These are phyloP conservation scores for Halesus radiatus DNA, from an alignment of 1,140 invertebrate species.

Conservation along the genomic window DNA sequence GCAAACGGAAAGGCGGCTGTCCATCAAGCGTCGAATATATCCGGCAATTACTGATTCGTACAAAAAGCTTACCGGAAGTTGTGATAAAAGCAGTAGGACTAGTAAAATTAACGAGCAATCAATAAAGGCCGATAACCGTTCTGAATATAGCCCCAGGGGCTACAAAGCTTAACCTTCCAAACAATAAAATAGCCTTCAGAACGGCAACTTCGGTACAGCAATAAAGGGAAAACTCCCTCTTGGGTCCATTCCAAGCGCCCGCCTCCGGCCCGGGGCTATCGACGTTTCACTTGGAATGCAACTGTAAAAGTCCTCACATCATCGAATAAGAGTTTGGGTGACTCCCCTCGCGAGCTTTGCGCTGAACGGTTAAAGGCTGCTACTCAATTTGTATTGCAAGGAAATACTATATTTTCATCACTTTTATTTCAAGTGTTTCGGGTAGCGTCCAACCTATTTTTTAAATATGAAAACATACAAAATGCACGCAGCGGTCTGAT, in stretches of 20 bases:
- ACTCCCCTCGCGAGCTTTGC: neutral
- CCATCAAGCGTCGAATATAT: too few relatives aligned
- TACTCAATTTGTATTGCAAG: neutral
- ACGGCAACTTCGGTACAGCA: constrained; percentile 23
- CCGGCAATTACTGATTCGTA: too few relatives aligned
- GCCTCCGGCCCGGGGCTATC: neutral
- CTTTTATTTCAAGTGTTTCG: too few relatives aligned
- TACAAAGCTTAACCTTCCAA: constrained; percentile 29
- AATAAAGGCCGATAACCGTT: constrained; percentile 35
- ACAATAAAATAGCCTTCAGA: constrained; percentile 44
- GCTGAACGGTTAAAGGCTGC: neutral
- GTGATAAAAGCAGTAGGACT: neutral
- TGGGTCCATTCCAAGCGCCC: constrained; percentile 30
- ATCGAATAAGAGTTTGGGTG: constrained; percentile 21
- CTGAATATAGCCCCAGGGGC: constrained; percentile 33
- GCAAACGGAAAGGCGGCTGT: too few relatives aligned
- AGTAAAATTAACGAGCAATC: constrained; percentile 39
- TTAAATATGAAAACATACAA: too few relatives aligned
- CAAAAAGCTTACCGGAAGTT: too few relatives aligned
- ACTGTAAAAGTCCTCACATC: constrained; percentile 24
- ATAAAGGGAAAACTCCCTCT: constrained; percentile 40
- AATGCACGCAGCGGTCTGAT: too few relatives aligned
- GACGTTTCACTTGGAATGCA: constrained; percentile 41
- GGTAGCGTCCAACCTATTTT: too few relatives aligned
- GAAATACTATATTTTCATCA: neutral